Conservation (phyloP, 1,140 invertebrate species). For the Drosophila carrolli region DNA sequence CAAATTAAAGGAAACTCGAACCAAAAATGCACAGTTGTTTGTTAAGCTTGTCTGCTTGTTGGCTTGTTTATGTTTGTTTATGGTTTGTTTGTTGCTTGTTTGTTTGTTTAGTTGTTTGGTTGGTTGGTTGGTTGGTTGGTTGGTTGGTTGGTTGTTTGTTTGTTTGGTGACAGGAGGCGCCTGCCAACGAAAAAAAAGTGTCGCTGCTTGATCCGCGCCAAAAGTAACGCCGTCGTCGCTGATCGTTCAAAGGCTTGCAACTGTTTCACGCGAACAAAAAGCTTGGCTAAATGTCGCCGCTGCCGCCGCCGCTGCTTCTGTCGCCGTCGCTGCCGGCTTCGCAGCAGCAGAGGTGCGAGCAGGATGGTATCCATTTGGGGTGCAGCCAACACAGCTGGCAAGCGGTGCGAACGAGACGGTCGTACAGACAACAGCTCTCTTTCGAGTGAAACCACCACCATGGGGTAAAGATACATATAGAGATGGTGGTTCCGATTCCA, state of each 20-base stretch:
- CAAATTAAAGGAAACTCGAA: constrained; percentile 44
- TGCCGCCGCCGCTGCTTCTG: constrained; percentile 1
- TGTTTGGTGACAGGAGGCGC: constrained; percentile 63
- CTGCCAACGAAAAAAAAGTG: constrained; percentile 63
- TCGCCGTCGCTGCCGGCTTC: constrained; percentile 4
- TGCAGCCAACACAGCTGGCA: neutral
- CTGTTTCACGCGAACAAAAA: constrained; percentile 84
- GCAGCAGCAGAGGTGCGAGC: constrained; percentile 23
- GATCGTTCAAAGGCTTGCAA: constrained; percentile 84
- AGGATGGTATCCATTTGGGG: constrained; percentile 4
- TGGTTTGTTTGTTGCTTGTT: constrained; percentile 12
- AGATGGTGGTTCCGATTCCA: too few species aligned
- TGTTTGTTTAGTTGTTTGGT: constrained; percentile 16
- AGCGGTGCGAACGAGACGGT: constrained; percentile 15
- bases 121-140: constrained; percentile 27
- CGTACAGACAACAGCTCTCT: constrained; percentile 14
- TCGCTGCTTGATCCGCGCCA: constrained; percentile 71
- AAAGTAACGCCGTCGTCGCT: constrained; percentile 84
- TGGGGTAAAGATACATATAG: too few species aligned
- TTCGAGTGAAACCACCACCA: constrained; percentile 14
- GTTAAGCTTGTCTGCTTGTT: constrained; percentile 18
- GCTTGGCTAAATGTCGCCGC: constrained; percentile 60
- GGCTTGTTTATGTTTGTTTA: constrained; percentile 23
- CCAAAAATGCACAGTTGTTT: constrained; percentile 37
- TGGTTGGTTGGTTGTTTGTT: constrained; percentile 14